phyloP scores from a whole-genome alignment of 1,140 invertebrate genomes.

The Dolichoris vasculosae region DNA sequence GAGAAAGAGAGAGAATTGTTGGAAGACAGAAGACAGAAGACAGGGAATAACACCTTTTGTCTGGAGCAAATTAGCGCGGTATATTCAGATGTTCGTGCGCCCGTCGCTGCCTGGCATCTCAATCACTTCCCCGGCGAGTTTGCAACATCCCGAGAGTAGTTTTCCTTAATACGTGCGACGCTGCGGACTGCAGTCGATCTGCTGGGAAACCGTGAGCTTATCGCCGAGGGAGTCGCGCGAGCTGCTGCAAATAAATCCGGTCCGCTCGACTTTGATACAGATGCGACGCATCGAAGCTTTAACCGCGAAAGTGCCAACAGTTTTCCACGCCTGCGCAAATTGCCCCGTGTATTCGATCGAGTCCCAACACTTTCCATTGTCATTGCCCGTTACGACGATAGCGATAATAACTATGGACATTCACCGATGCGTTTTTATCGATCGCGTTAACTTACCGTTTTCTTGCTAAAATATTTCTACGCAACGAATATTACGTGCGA shows the following conservation, averaged over 20 bases:
- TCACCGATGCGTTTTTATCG: neutral
- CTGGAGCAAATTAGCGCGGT: conserved; percentile 61
- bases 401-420: neutral
- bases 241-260: neutral
- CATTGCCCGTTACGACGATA: neutral
- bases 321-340: neutral
- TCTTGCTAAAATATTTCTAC: no score
- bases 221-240: neutral
- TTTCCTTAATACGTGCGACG: conserved; percentile 1
- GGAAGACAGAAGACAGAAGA: conserved; percentile 18
- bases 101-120: conserved; percentile 58
- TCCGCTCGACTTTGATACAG: neutral
- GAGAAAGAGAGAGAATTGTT: neutral
- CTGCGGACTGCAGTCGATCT: neutral
- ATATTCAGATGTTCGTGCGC: conserved; percentile 65
- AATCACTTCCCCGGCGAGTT: conserved; percentile 53
- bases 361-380: neutral
- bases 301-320: no score
- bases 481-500: no score
- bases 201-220: neutral
- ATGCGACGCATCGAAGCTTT: neutral
- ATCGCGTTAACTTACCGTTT: no score
- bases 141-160: neutral
- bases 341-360: neutral
- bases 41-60: conserved; percentile 71